phyloP scores from a whole-genome alignment of 2,888 invertebrate genomes.

The Galerucella nymphaeae region DNA sequence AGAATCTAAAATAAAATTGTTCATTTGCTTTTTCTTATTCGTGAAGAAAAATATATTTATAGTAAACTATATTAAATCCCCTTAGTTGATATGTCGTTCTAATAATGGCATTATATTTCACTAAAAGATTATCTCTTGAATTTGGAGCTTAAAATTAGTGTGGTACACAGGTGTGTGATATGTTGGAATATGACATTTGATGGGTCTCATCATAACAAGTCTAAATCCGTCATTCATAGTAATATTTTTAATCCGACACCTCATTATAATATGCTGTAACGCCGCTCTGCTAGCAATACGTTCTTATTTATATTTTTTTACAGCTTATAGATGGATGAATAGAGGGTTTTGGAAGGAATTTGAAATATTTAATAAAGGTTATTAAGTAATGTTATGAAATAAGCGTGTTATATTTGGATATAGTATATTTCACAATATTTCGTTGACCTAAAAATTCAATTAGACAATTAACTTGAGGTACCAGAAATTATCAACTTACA shows the following conservation, averaged over 20 bases:
- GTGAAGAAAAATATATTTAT: slow-evolving; percentile 13
- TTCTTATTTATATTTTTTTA: background rate
- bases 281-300: background rate
- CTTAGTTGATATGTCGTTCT: slow-evolving; percentile 9
- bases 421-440: no score
- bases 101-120: slow-evolving; percentile 41
- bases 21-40: no score
- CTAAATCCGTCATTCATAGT: slow-evolving; percentile 48
- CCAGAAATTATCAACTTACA: no score
- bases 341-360: background rate
- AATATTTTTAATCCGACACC: slow-evolving; percentile 56
- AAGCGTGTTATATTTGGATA: no score
- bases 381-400: background rate
- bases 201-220: slow-evolving; percentile 51
- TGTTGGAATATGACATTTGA: slow-evolving; percentile 43
- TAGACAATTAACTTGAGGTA: no score
- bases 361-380: background rate
- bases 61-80: slow-evolving; percentile 8
- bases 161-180: slow-evolving; percentile 34
- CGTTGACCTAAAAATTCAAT: no score
- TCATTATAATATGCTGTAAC: slow-evolving; percentile 47
- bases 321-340: background rate
- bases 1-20: no score
- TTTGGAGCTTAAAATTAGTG: slow-evolving; percentile 44
- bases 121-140: slow-evolving; percentile 41